A percentile compares a stretch with the other conserved stretches of the same genome.
Evolutionary conservation across 1,140 invertebrate genomes (phyloP).

Genomic region (Lepidostoma basale): DNA sequence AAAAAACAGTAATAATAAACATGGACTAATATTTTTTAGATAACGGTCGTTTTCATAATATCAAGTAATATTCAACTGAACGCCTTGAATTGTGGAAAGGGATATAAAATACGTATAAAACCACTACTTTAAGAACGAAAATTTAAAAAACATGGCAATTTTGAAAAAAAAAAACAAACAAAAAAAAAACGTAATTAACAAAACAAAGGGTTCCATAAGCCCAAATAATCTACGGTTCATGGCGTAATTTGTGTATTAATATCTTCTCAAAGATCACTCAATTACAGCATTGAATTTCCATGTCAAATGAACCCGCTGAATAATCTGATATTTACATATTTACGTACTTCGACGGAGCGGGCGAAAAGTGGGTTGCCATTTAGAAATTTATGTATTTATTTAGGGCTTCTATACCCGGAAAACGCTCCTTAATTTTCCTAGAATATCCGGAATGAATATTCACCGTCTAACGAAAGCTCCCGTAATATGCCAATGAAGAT

Average conservation of each 20-base stretch:
- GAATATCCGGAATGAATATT: constrained; percentile 10
- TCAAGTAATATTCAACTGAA: too few species aligned
- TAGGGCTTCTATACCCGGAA: not conserved
- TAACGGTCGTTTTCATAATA: too few species aligned
- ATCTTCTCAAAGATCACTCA: constrained; percentile 4
- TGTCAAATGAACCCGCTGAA: constrained; percentile 16
- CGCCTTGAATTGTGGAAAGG: too few species aligned
- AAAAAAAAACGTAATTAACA: too few species aligned
- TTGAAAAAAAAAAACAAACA: too few species aligned
- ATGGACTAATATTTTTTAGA: too few species aligned
- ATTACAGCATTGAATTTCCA: constrained; percentile 1
- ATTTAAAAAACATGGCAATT: too few species aligned
- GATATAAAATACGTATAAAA: too few species aligned
- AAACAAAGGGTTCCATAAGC: too few species aligned
- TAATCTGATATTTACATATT: constrained; percentile 10
- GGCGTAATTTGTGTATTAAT: not conserved
- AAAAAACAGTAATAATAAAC: too few species aligned
- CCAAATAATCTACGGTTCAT: too few species aligned
- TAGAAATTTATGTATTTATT: constrained; percentile 21
- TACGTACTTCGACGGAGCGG: not conserved
- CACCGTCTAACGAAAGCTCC: not conserved
- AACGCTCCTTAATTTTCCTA: not conserved
- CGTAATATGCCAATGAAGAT: not conserved
- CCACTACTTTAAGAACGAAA: too few species aligned
- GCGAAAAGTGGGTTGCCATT: not conserved